Percentiles rank a stretch among this genome's conserved stretches.
Evolutionary conservation across 2,888 invertebrate species (phyloP).

Genomic region (Caenorhabditis wallacei): DNA sequence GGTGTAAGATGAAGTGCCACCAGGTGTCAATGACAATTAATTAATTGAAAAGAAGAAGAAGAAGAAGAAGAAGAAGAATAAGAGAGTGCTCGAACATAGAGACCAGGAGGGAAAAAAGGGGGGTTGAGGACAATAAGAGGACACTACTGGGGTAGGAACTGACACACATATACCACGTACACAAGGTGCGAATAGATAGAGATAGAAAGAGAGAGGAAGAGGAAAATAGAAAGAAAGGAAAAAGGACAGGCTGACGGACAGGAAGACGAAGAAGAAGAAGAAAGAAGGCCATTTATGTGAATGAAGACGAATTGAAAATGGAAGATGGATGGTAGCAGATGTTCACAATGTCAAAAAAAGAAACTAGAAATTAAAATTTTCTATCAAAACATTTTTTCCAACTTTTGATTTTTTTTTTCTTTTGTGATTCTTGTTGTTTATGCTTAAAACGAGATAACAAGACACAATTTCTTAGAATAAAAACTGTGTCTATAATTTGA

Average conservation of each 20-base stretch:
- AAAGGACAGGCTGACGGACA: constrained; percentile 42
- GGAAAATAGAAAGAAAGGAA: constrained; percentile 36
- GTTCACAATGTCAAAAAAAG: constrained; percentile 10
- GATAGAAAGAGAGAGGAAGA: constrained; percentile 32
- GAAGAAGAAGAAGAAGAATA: not conserved
- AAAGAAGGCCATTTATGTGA: constrained; percentile 49
- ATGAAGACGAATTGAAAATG: constrained; percentile 12
- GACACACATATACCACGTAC: constrained; percentile 59
- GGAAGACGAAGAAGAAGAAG: too few relatives aligned
- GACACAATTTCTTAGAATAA: not conserved
- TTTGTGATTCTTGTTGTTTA: not conserved
- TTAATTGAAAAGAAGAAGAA: too few relatives aligned
- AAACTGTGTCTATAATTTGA: too few relatives aligned
- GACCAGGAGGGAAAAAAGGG: not conserved
- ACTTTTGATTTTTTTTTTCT: not conserved
- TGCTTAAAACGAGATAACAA: not conserved
- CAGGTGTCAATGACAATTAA: constrained; percentile 59
- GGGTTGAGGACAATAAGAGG: constrained; percentile 50
- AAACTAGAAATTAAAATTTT: constrained; percentile 24
- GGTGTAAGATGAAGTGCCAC: constrained; percentile 8
- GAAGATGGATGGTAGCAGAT: constrained; percentile 40
- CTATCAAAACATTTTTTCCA: constrained; percentile 1
- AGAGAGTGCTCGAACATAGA: constrained; percentile 25
- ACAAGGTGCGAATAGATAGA: constrained; percentile 53
- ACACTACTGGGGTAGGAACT: constrained; percentile 20